phyloP scores from a whole-genome alignment of 2,888 invertebrate genomes.

The Acronicta aceris region DNA sequence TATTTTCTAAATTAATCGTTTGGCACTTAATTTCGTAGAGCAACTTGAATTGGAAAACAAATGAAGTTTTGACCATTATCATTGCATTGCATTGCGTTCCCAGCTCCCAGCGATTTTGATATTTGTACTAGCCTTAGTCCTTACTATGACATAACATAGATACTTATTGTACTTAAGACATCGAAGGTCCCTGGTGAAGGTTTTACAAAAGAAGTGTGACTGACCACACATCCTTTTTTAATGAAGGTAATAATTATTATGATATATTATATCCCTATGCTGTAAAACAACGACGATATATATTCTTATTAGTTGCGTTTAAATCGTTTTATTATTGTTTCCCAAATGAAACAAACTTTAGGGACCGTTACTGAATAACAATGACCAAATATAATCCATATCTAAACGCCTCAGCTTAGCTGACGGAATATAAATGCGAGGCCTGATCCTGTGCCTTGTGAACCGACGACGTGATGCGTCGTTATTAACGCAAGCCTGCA shows the following conservation, averaged over 20 bases:
- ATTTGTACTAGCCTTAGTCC: no score
- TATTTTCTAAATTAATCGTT: no score
- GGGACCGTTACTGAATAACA: constrained; percentile 81
- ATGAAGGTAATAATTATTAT: constrained; percentile 39
- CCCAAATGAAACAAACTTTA: constrained; percentile 81
- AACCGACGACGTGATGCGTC: constrained; percentile 87
- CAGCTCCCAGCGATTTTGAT: no score
- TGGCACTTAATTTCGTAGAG: not conserved
- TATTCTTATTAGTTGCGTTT: constrained; percentile 61
- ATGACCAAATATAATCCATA: constrained; percentile 88
- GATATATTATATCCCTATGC: constrained; percentile 36
- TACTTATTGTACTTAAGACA: no score
- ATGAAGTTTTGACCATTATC: no score
- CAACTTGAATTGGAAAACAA: no score
- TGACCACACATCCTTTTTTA: constrained; percentile 33
- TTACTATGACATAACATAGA: no score
- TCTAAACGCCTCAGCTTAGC: constrained; percentile 83
- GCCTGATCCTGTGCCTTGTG: constrained; percentile 83
- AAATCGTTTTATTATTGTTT: constrained; percentile 80
- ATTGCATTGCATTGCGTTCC: no score
- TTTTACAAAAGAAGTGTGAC: not conserved
- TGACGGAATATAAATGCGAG: constrained; percentile 85
- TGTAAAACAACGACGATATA: constrained; percentile 42
- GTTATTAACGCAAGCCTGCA: constrained; percentile 85
- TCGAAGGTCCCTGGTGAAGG: no score